Evolutionary conservation across 2,797 vertebrate genomes (phyloP).

Genomic region (Mormyrus proboscirostris): DNA sequence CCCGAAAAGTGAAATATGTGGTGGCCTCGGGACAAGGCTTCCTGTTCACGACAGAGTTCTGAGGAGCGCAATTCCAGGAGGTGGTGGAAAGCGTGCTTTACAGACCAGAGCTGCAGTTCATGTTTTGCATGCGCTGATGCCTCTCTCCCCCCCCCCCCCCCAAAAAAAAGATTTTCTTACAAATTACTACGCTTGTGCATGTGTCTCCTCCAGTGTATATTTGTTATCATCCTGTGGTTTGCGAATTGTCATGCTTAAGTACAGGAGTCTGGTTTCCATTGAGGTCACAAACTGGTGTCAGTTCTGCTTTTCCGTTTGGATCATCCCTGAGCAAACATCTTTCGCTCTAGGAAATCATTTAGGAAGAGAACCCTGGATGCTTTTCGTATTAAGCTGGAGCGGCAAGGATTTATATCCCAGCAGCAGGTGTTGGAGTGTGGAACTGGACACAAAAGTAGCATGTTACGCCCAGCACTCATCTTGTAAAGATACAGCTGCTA

Average conservation of each 20-base stretch:
- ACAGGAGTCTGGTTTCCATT: conserved; percentile 14
- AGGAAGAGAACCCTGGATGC: background rate
- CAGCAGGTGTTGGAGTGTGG: background rate
- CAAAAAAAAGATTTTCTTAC: conserved; percentile 36
- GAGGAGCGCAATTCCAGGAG: background rate
- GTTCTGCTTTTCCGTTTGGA: background rate
- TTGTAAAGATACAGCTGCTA: background rate
- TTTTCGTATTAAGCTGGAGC: background rate
- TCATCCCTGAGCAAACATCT: background rate
- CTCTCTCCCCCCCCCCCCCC: no score
- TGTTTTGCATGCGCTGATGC: conserved; percentile 31
- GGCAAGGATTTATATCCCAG: background rate
- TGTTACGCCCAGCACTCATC: background rate
- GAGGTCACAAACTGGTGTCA: conserved; percentile 8
- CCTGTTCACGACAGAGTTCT: background rate
- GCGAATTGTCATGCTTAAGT: background rate
- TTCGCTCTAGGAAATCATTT: background rate
- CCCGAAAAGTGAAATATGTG: conserved; percentile 17
- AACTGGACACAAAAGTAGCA: background rate
- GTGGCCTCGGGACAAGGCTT: background rate
- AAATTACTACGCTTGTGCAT: conserved; percentile 37
- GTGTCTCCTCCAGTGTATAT: conserved; percentile 36
- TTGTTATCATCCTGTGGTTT: conserved; percentile 5
- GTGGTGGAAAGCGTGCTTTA: background rate
- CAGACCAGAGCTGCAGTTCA: conserved; percentile 11